Evolutionary conservation across 2,113 vertebrate species (phyloP), one percentile per base, ranked within the genome.

Genomic region (Dendropsophus ebraccatus): DNA sequence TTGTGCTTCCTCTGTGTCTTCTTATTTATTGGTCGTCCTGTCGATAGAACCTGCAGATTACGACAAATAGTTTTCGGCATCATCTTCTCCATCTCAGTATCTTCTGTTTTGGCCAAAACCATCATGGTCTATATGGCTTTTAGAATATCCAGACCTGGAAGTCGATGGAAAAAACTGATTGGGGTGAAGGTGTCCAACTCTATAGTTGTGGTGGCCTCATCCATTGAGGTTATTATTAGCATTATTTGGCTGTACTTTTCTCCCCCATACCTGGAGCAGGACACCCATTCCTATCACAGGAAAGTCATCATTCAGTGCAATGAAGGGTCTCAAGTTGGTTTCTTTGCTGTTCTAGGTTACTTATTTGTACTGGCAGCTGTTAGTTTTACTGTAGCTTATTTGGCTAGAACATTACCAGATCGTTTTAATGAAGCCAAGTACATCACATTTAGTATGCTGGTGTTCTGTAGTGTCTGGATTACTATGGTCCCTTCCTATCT

Each of bases 101-200:
- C 41, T 41, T 41, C 4, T 41, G 8, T 41, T 5, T 41, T 41
- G 41, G 41, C 41, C 41, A 41, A 41, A 41, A 41, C 41, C 41
- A 41, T 76, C 21, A 47, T 65, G 19, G 73, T 72, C 7, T 37
- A 54, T 23, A 72, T 72, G 19, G 54, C 23, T 9, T 23, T n/a
- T n/a, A 58, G 9, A 79, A 85, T 88, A 47, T 89, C 88, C 67
- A 87, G 88, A 25, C 91, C 91, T 8, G 90, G 91, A 19, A 91
- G 82, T 77, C 84, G 41, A 25, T 87, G 80, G 52, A 90, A 87
- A 85, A 90, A 88, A 49, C 90, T 88, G 89, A 87, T 91, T 35
- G 85, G 89, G 21, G 1, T 32, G 9, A 76, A 76, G 50, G 3
- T 76, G 19, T 70, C 89, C 82, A 14, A 67, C 69, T 77, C 56